These are phyloP conservation scores for Leucania comma DNA, from an alignment of 2,888 invertebrate species.

Conservation along the genomic window DNA sequence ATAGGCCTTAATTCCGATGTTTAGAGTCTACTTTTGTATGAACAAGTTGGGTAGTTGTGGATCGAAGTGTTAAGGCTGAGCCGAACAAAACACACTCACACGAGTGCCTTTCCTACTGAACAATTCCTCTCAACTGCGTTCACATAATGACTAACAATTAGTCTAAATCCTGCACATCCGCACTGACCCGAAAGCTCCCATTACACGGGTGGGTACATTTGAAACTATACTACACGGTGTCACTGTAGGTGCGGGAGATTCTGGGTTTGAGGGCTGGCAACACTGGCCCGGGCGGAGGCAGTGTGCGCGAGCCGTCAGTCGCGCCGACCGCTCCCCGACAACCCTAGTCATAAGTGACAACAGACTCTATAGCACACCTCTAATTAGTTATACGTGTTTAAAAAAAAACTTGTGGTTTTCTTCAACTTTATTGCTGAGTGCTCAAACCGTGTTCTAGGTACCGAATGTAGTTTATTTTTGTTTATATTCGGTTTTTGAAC, in stretches of 20 bases:
- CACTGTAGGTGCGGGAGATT: slow-evolving; percentile 45
- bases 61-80: too few species aligned
- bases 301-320: slow-evolving; percentile 86
- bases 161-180: slow-evolving; percentile 63
- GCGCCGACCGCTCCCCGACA: slow-evolving; percentile 80
- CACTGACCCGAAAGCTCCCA: slow-evolving; percentile 67
- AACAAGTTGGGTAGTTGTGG: too few species aligned
- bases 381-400: slow-evolving; percentile 71
- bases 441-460: slow-evolving; percentile 39
- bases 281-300: slow-evolving; percentile 87
- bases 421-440: slow-evolving; percentile 57
- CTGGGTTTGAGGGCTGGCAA: slow-evolving; percentile 73
- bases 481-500: slow-evolving; percentile 18
- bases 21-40: too few species aligned
- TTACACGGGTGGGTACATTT: slow-evolving; percentile 72
- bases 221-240: slow-evolving; percentile 63
- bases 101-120: slow-evolving; percentile 1
- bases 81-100: slow-evolving; percentile 19
- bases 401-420: slow-evolving; percentile 64
- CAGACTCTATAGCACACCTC: slow-evolving; percentile 69
- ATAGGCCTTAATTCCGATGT: too few species aligned
- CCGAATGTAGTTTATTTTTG: background rate
- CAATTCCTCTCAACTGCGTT: slow-evolving; percentile 45
- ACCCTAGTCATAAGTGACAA: slow-evolving; percentile 71
- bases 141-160: slow-evolving; percentile 70